Evolutionary conservation across 2,113 vertebrate genomes (phyloP), one percentile per base, ranked within the genome.

Genomic region (Mustelus asterias): DNA sequence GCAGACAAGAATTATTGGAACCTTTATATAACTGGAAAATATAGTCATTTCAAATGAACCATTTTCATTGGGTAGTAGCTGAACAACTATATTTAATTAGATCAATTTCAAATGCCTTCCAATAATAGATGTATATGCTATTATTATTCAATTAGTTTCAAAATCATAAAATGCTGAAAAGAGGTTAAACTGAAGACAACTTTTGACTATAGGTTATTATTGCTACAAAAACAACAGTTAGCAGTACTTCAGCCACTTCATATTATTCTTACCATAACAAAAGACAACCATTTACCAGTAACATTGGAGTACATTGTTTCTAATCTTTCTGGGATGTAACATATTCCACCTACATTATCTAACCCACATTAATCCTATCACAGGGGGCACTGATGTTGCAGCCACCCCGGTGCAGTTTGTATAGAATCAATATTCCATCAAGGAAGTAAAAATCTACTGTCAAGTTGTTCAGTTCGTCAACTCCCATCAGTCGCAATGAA

Each of bases 351-450:
- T 48, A 95, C 69, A 72, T 69, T 95, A 95, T 95, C 94, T 95
- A 95, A 95, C 24, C 94, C 94, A 95, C 67, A 54, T 72, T 95
- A 72, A 95, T 95, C 69, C 94, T 76, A 95, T 70, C 24, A 76
- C 41, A 76, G 70, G 58, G 94, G 41, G 94, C 41, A 95, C 69
- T 76, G 41, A 44, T 29, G 72, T 95, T 54, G 24, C 41, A 54
- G 37, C 94, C 93, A 63, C 60, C 60, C 8, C 44, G 69, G 67
- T 95, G 44, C 67, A 72, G 67, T 54, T 95, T 95, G 94, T 72
- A 95, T 95, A 95, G 94, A 95, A 95, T 95, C 94, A 95, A 76
- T 95, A 70, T 95, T 95, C 94, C 94, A 72, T 76, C 69, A 95
- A 54, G 69, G 44, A 95, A 95, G 44, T 44, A 76, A 54, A 72